Evolutionary conservation across 2,888 invertebrate genomes (phyloP).

Genomic region (Linnaemya tessellans): DNA sequence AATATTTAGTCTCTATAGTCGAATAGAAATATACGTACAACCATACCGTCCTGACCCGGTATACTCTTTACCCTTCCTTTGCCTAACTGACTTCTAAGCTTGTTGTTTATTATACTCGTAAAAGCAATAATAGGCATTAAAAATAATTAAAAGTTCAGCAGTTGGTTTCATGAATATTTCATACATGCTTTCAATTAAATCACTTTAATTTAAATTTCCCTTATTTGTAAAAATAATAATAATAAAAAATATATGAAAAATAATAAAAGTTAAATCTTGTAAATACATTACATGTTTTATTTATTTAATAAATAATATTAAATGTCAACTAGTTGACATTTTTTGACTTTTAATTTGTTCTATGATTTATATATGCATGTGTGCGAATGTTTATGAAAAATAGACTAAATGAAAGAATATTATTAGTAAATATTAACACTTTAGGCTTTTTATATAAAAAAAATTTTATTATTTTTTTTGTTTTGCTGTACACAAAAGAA

Average conservation of each 20-base stretch:
- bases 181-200: conserved; percentile 9
- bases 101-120: too few relatives aligned
- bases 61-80: too few relatives aligned
- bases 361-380: conserved; percentile 60
- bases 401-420: not conserved
- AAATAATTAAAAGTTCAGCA: too few relatives aligned
- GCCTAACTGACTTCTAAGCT: too few relatives aligned
- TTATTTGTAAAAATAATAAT: not conserved
- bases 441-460: conserved; percentile 34
- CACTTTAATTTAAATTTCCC: conserved; percentile 19
- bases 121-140: too few relatives aligned
- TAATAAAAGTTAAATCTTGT: conserved; percentile 37
- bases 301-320: conserved; percentile 66
- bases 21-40: too few relatives aligned
- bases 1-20: too few relatives aligned
- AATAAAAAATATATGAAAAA: not conserved
- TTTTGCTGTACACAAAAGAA: conserved; percentile 15
- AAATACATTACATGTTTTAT: conserved; percentile 39
- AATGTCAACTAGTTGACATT: conserved; percentile 70
- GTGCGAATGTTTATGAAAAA: not conserved
- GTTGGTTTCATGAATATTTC: conserved; percentile 27
- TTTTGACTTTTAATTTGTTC: conserved; percentile 71
- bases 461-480: not conserved
- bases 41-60: too few relatives aligned
- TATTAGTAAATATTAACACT: conserved; percentile 64